Conservation (phyloP, 2,888 invertebrate genomes). For the Himalopsyche anomala region DNA sequence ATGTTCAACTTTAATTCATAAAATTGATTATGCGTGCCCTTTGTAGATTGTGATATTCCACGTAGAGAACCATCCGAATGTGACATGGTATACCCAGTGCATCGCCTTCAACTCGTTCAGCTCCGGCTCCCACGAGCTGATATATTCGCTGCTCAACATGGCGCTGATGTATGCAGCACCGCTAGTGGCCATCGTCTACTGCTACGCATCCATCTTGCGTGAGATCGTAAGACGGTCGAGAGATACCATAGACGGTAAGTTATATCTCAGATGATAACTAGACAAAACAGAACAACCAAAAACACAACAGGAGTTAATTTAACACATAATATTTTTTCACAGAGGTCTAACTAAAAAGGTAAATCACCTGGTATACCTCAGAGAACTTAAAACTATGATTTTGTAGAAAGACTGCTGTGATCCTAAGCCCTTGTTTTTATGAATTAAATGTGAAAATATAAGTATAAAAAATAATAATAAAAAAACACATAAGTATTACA, state of each 20-base stretch:
- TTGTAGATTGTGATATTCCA: conserved; percentile 89
- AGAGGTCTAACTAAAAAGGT: too few relatives aligned
- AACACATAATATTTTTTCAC: too few relatives aligned
- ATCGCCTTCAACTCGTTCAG: conserved; percentile 90
- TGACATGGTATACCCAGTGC: conserved; percentile 93
- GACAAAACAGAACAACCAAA: too few relatives aligned
- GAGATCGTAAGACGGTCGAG: conserved; percentile 88
- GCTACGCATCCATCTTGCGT: conserved; percentile 90
- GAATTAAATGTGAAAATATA: too few relatives aligned
- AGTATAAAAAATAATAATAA: too few relatives aligned
- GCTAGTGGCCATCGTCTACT: conserved; percentile 88
- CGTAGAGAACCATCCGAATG: conserved; percentile 88
- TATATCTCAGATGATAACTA: neutral
- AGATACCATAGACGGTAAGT: conserved; percentile 78
- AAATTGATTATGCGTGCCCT: neutral
- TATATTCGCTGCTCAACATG: conserved; percentile 90
- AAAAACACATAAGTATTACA: too few relatives aligned
- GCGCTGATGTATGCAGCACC: conserved; percentile 92
- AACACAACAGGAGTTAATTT: too few relatives aligned
- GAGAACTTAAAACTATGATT: too few relatives aligned
- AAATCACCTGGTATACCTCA: too few relatives aligned
- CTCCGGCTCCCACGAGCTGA: conserved; percentile 84
- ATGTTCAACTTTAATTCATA: neutral
- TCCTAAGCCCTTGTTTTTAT: too few relatives aligned
- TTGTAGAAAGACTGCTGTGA: too few relatives aligned